These are phyloP conservation scores for Trachelus tabidus DNA, from an alignment of 2,888 invertebrate species.

Conservation along the genomic window DNA sequence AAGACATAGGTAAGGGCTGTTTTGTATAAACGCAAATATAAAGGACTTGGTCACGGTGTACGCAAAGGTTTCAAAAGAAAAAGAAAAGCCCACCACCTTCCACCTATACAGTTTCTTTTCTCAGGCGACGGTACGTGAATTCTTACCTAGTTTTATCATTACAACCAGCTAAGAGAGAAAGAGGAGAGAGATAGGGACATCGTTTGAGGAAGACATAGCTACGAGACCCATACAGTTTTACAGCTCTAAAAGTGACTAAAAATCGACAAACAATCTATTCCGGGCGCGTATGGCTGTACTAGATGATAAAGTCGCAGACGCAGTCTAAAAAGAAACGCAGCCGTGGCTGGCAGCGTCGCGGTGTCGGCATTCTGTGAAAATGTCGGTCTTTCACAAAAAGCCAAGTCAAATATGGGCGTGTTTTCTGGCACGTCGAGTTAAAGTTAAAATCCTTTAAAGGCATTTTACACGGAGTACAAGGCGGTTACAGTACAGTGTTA, in stretches of 20 bases:
- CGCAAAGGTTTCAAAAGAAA: too few relatives aligned
- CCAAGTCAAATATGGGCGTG: constrained; percentile 65
- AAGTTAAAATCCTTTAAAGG: constrained; percentile 49
- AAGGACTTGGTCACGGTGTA: too few relatives aligned
- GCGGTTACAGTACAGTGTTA: too few relatives aligned
- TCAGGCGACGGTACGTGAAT: background rate
- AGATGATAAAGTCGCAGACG: background rate
- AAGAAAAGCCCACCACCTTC: too few relatives aligned
- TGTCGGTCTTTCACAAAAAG: constrained; percentile 64
- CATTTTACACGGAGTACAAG: constrained; percentile 8
- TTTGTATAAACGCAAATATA: background rate
- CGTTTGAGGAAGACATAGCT: too few relatives aligned
- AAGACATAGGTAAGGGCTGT: background rate
- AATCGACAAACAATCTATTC: constrained; percentile 60
- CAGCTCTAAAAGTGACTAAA: constrained; percentile 50
- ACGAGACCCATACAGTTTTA: constrained; percentile 35
- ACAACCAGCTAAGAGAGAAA: background rate
- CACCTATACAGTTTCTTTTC: background rate
- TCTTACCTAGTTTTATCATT: background rate
- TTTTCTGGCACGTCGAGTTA: constrained; percentile 48
- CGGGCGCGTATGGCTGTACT: constrained; percentile 5
- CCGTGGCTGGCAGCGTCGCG: constrained; percentile 23
- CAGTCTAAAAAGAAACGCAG: background rate
- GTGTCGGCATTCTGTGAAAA: constrained; percentile 57
- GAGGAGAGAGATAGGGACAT: too few relatives aligned